Percentiles rank a stretch among this genome's conserved stretches.
phyloP scores from a whole-genome alignment of 2,888 invertebrate species.

The Lepidonotus clava region DNA sequence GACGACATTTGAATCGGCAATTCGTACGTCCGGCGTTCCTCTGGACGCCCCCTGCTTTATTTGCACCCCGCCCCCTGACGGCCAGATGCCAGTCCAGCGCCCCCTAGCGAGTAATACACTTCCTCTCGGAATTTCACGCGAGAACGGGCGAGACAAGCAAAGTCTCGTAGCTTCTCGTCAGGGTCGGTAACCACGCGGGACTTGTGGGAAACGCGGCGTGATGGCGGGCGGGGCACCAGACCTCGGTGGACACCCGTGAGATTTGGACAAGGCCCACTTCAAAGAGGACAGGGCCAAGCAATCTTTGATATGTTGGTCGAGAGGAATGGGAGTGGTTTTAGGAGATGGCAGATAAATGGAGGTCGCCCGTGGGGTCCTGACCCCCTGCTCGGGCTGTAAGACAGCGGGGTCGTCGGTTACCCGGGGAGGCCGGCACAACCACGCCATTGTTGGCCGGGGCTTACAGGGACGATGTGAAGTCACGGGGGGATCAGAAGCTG shows the following conservation, averaged over 20 bases:
- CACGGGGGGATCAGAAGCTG: too few relatives aligned
- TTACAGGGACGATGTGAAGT: too few relatives aligned
- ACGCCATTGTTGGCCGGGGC: too few relatives aligned
- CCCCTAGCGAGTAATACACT: neutral
- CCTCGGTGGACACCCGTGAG: neutral
- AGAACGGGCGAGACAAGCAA: conserved; percentile 31
- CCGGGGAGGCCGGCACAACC: too few relatives aligned
- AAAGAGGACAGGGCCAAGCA: neutral
- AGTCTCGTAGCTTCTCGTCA: conserved; percentile 45
- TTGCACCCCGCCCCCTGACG: neutral
- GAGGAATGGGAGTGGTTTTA: neutral
- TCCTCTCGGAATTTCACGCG: conserved; percentile 40
- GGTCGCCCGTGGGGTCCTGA: neutral
- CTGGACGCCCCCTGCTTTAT: neutral
- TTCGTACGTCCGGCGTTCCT: too few relatives aligned
- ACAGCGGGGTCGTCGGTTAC: too few relatives aligned
- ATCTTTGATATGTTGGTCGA: conserved; percentile 23
- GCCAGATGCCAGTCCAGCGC: neutral
- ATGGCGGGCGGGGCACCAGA: neutral
- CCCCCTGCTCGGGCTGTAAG: neutral
- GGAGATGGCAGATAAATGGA: neutral
- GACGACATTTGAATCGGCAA: too few relatives aligned
- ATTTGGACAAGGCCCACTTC: conserved; percentile 14
- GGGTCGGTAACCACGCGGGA: conserved; percentile 12
- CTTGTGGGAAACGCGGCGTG: neutral